Base-by-base conservation (phyloP, 2,888 invertebrate species). In the Blomia tropicalis region DNA sequence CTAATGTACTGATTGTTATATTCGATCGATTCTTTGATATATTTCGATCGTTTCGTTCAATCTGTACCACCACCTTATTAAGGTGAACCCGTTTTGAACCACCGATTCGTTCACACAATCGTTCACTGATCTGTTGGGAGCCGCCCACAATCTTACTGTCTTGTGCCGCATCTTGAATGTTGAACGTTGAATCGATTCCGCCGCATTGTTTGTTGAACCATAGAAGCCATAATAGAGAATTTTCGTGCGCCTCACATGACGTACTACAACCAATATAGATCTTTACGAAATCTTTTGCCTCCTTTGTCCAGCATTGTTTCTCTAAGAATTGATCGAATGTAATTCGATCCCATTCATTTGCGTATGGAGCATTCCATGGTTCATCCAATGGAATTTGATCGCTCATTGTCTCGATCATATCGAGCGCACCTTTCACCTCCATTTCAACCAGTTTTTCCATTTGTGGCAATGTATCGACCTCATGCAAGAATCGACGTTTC, bases 91-190 rank as follows among this genome's bases (percentile, higher is more conserved):
- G 43, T 14, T 63, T 64, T 71, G 70, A 68, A 65, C 71, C 69
- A 65, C 71, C 72, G 19, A 76, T 64, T 30, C 67, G 68, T 59
- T 72, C 69, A 1, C 73, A 72, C 36, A 76, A 69, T 41, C 70
- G 70, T 59, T 71, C 68, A 66, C 73, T 72, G 19, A 76, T 70
- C 66, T 75, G 75, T 66, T 74, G 73, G 1, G 74, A 71, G 22
- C 76, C 76, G n/a, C 76, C 76, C 22, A 71, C 66, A 61, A 74
- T 69, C 66, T 73, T 74, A 43, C 71, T 67, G 67, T 76, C 75
- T 70, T 71, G 71, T 25, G 70, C 71, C 2, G 71, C 71, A 63
- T 70, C 67, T 1, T 66, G 64, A 7, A 67, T 66, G 11, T 64
- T 67, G 30, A 67, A 66, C 19, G 70, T 69, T 29, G 69, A 64